Percentiles rank a stretch among this genome's conserved stretches.
phyloP scores from a whole-genome alignment of 2,797 vertebrate genomes.

The Nasua narica region DNA sequence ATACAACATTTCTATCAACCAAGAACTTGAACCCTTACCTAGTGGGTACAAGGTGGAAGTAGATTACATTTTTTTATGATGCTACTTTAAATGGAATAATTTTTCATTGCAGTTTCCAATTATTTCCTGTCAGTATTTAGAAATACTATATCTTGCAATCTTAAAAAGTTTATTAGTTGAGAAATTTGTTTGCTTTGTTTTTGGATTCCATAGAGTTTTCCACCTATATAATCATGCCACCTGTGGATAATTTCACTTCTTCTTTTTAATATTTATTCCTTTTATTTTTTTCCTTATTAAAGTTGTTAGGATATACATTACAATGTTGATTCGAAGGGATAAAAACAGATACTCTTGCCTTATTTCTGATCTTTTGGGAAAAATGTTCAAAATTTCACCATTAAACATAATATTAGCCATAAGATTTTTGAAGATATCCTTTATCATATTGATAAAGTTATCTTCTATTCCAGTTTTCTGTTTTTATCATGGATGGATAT shows the following conservation, averaged over 20 bases:
- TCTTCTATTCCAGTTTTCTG: background rate
- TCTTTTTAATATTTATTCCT: background rate
- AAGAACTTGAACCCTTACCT: background rate
- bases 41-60: background rate
- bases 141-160: background rate
- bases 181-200: background rate
- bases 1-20: background rate
- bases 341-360: background rate
- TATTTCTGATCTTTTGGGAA: background rate
- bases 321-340: background rate
- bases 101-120: background rate
- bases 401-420: background rate
- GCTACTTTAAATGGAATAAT: background rate
- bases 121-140: background rate
- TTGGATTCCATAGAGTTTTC: background rate
- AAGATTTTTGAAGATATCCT: background rate
- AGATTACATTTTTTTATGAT: background rate
- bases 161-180: background rate
- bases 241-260: background rate
- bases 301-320: background rate
- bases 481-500: background rate
- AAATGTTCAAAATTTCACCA: background rate
- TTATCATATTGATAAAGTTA: background rate
- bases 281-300: background rate
- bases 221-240: background rate